A percentile compares a stretch with the other conserved stretches of the same genome.
phyloP scores from a whole-genome alignment of 2,113 vertebrate species.

The Cathartes aura region DNA sequence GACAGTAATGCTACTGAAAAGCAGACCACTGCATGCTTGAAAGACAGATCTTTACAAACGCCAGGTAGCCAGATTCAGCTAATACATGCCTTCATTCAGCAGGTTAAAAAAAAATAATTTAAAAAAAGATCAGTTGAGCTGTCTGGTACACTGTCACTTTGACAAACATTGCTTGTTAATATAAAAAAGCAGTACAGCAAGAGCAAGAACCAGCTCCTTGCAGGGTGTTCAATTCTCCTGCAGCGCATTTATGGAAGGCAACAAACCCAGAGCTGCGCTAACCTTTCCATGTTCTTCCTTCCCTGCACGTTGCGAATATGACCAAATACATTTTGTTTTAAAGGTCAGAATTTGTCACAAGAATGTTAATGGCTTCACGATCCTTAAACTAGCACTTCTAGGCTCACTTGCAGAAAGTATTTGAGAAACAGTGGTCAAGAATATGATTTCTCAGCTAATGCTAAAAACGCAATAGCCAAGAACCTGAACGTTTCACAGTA shows the following conservation, averaged over 20 bases:
- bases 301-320: neutral
- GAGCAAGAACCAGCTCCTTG: neutral
- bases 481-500: neutral
- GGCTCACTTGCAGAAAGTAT: neutral
- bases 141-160: neutral
- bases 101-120: neutral
- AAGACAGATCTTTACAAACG: neutral
- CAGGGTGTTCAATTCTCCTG: neutral
- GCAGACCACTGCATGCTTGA: neutral
- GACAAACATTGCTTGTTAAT: neutral
- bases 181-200: neutral
- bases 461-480: neutral
- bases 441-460: neutral
- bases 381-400: neutral
- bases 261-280: neutral
- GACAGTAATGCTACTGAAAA: neutral
- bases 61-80: neutral
- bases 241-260: neutral
- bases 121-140: neutral
- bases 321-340: neutral
- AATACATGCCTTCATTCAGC: neutral
- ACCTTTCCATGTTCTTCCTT: neutral
- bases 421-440: neutral
- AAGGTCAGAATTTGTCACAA: neutral
- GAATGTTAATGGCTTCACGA: neutral